phyloP scores from a whole-genome alignment of 2,888 invertebrate genomes.

The Augochlorella aurata region DNA sequence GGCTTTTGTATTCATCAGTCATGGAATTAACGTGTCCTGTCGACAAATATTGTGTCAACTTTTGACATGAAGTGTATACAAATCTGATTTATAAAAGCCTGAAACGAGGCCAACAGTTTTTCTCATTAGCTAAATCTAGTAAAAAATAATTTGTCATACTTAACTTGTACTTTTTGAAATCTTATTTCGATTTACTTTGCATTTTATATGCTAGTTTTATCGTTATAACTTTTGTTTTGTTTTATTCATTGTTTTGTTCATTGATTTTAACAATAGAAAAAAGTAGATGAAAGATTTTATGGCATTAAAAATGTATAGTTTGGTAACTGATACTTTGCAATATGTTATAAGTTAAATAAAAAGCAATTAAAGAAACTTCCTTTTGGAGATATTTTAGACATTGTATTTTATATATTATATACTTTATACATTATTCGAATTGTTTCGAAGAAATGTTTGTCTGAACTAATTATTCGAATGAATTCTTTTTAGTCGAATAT shows the following conservation, averaged over 20 bases:
- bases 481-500: no score
- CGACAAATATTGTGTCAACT: neutral
- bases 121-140: neutral
- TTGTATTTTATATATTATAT: no score
- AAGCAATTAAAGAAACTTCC: no score
- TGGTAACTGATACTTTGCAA: no score
- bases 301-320: no score
- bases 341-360: no score
- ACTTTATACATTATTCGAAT: no score
- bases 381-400: no score
- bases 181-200: neutral
- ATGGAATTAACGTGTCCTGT: slow-evolving; percentile 10
- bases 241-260: neutral
- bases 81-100: neutral
- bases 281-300: no score
- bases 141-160: neutral
- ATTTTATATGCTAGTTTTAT: neutral
- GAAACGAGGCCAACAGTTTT: neutral
- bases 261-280: no score
- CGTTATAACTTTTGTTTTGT: neutral
- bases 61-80: neutral
- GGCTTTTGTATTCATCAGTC: slow-evolving; percentile 6
- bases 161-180: neutral
- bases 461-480: no score
- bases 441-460: no score